Base-by-base conservation (phyloP, 2,797 vertebrate species). In the Alectoris magna region DNA sequence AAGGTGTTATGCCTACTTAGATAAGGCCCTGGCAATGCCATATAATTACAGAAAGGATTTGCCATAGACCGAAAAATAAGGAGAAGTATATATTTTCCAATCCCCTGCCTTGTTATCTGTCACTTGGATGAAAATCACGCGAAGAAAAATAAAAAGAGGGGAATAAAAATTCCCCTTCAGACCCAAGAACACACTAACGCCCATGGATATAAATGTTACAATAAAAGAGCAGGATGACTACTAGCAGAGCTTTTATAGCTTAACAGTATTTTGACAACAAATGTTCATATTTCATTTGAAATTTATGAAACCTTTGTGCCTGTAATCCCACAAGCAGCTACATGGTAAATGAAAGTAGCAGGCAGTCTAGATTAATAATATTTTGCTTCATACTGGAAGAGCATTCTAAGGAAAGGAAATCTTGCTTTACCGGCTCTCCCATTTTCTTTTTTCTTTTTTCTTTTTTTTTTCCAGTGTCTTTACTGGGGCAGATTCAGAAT, bases 221-320 rank as follows among this genome's bases (percentile, higher is more conserved):
- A 96, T 97, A 94, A 96, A 94, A 96, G 96, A 97, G 92, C 87
- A 89, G 91, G 97, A 95, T 43, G 78, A 90, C 93, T 93, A 97
- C 96, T 87, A 96, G 94, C 94, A 95, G 87, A 91, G 95, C 96
- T 97, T 98, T 97, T 97, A 96, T 91, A 96, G 96, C 96, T 96
- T 96, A 96, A 97, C 97, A 96, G 96, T 97, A 97, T 98, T 98
- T 97, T 98, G 98, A 98, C 98, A 97, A 98, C 98, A 98, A 98
- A 97, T 97, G 97, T 97, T 97, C 97, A 91, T 97, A 97, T 98
- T 98, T 98, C 97, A 98, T 98, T 98, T 98, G 97, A 98, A 98
- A 98, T 97, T 97, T 97, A 97, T 97, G 97, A 98, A 98, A 97
- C 96, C 97, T 97, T 97, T 96, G 97, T 97, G 97, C 96, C 93